Conservation (phyloP, 2,888 invertebrate species). For the Cordilura impudica region DNA sequence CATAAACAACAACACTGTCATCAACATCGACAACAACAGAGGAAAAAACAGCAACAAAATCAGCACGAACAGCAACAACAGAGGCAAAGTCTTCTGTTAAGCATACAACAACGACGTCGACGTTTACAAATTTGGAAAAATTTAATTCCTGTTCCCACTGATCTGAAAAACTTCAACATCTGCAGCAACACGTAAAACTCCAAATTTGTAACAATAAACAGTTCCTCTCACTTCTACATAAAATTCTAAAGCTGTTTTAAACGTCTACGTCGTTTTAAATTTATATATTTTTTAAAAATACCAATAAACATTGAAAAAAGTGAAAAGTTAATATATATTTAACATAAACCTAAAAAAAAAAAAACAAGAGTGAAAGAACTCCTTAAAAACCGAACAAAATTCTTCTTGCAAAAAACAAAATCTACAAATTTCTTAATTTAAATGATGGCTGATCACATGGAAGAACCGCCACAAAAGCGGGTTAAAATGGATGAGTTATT, state of each 20-base stretch:
- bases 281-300: slow-evolving; percentile 31
- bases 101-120: slow-evolving; percentile 52
- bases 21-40: slow-evolving; percentile 60
- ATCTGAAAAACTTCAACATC: slow-evolving; percentile 36
- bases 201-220: slow-evolving; percentile 20
- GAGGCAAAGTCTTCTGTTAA: slow-evolving; percentile 47
- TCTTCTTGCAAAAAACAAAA: slow-evolving; percentile 11
- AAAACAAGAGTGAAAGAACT: slow-evolving; percentile 20
- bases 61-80: slow-evolving; percentile 17
- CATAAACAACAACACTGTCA: slow-evolving; percentile 45
- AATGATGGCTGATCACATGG: slow-evolving; percentile 95
- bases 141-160: slow-evolving; percentile 48
- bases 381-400: slow-evolving; percentile 5
- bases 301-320: slow-evolving; percentile 36
- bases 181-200: slow-evolving; percentile 37
- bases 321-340: neutral
- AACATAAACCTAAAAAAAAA: slow-evolving; percentile 26
- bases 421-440: slow-evolving; percentile 46
- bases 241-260: slow-evolving; percentile 18
- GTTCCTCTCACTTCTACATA: slow-evolving; percentile 39
- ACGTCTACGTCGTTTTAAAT: slow-evolving; percentile 48
- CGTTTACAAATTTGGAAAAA: slow-evolving; percentile 60
- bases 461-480: slow-evolving; percentile 98
- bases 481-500: slow-evolving; percentile 89
- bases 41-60: slow-evolving; percentile 8